A percentile compares a stretch with the other conserved stretches of the same genome.
Conservation (phyloP, 23 tunicate species). For the Halocynthia roretzi region DNA sequence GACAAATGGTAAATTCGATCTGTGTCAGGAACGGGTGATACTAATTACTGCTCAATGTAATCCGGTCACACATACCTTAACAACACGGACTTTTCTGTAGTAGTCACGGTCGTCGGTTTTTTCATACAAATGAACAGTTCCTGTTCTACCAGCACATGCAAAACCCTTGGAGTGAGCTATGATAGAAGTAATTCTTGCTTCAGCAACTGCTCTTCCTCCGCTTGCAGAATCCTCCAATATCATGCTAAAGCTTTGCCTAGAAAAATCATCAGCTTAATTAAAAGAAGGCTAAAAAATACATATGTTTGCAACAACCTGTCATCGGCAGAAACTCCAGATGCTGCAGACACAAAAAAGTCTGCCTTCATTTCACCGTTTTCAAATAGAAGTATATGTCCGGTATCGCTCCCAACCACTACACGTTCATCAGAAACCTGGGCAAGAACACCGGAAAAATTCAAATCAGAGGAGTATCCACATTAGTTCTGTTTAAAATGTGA, state of each 20-base stretch:
- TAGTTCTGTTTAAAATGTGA: too few species aligned
- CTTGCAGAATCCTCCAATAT: constrained; percentile 58
- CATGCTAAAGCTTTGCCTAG: constrained; percentile 49
- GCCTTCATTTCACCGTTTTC: constrained; percentile 92
- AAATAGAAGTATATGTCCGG: constrained; percentile 79
- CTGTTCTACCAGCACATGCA: constrained; percentile 76
- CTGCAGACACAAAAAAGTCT: constrained; percentile 47
- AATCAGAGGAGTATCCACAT: too few species aligned
- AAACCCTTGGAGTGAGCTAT: constrained; percentile 91
- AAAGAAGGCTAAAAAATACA: neutral
- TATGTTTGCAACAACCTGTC: constrained; percentile 6
- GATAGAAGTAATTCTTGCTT: constrained; percentile 44
- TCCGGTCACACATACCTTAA: constrained; percentile 29
- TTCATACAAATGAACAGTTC: constrained; percentile 79
- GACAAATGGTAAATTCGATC: too few species aligned
- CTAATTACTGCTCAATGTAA: too few species aligned
- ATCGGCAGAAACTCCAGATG: constrained; percentile 59
- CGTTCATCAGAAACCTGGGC: constrained; percentile 92
- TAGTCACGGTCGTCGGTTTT: constrained; percentile 87
- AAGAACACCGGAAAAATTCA: neutral
- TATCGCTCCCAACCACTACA: constrained; percentile 87
- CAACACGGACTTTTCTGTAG: constrained; percentile 59
- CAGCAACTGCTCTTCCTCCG: constrained; percentile 17
- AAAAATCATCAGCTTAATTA: neutral
- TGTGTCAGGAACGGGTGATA: too few species aligned